These are phyloP conservation scores for Pyrocephalus nanus DNA, from an alignment of 2,797 vertebrate species.

Conservation along the genomic window DNA sequence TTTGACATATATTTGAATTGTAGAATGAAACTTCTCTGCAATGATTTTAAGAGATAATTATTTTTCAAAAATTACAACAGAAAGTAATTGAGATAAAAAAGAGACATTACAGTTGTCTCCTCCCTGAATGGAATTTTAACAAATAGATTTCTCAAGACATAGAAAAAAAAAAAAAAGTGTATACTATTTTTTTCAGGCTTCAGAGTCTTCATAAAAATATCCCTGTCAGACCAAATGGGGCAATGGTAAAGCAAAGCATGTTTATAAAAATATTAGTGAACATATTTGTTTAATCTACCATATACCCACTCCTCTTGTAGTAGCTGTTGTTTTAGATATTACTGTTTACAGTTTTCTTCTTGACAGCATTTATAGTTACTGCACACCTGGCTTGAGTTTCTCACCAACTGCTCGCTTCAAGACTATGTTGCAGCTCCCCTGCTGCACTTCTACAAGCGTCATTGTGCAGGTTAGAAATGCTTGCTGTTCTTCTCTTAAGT, in stretches of 20 bases:
- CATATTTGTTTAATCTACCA: constrained; percentile 1
- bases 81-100: background rate
- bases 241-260: background rate
- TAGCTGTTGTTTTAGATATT: background rate
- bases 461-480: background rate
- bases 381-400: background rate
- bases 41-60: background rate
- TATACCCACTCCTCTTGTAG: background rate
- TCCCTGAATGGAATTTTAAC: background rate
- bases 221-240: background rate
- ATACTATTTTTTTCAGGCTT: background rate
- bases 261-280: background rate
- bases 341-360: background rate
- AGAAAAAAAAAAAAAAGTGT: background rate
- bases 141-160: background rate
- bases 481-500: background rate
- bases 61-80: background rate
- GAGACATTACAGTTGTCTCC: background rate
- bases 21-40: background rate
- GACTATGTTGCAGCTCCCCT: background rate
- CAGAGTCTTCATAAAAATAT: background rate
- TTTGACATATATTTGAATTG: background rate
- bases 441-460: background rate
- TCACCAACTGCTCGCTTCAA: background rate
- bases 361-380: background rate